These are phyloP conservation scores for Gambusia yucatana DNA, from an alignment of 2,797 vertebrate genomes.

Conservation along the genomic window DNA sequence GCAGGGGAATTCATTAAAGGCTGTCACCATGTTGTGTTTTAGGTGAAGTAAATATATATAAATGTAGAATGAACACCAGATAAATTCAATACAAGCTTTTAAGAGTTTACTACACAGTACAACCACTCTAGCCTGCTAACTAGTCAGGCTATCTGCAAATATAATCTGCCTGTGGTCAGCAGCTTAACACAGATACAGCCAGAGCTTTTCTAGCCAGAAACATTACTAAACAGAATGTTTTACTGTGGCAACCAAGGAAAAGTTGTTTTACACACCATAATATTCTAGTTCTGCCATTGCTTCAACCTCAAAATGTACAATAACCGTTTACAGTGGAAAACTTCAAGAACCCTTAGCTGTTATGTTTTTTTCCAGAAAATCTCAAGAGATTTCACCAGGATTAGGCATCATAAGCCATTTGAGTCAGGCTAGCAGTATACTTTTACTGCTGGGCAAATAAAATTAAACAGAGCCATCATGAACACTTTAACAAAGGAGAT, in stretches of 20 bases:
- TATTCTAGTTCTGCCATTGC: not conserved
- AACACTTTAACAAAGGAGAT: not conserved
- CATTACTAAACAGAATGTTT: not conserved
- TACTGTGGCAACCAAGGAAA: not conserved
- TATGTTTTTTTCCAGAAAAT: not conserved
- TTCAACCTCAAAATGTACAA: not conserved
- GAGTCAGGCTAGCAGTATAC: not conserved
- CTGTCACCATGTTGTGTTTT: not conserved
- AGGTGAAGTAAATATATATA: no score
- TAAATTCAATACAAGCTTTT: not conserved
- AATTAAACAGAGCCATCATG: not conserved
- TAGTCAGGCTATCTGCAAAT: not conserved
- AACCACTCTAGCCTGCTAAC: not conserved
- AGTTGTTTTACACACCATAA: not conserved
- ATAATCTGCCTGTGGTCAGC: not conserved
- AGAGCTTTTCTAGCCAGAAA: not conserved
- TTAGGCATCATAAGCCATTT: not conserved
- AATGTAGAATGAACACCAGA: not conserved
- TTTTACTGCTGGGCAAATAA: not conserved
- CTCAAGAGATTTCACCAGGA: not conserved
- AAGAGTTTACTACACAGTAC: not conserved
- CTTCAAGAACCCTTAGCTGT: not conserved
- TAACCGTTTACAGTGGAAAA: not conserved
- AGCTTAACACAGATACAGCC: not conserved
- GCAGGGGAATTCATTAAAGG: not conserved